These are phyloP conservation scores for Allolobophora icterica DNA, from an alignment of 2,888 invertebrate species.

Conservation along the genomic window DNA sequence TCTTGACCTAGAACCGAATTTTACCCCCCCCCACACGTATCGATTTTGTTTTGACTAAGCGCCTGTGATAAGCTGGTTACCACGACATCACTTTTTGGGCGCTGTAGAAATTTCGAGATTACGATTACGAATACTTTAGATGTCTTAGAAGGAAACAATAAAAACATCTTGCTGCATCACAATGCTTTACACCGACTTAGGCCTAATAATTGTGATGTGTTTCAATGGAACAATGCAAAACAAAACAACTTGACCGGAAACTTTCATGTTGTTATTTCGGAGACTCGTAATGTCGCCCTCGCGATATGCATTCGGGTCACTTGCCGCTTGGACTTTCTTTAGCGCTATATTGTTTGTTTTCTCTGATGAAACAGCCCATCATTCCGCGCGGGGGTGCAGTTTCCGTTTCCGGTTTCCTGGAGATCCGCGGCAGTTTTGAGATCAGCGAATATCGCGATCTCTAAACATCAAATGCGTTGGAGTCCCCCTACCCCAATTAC, in stretches of 20 bases:
- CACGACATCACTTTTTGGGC: too few species aligned
- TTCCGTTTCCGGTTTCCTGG: neutral
- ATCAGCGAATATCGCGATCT: neutral
- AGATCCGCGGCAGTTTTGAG: neutral
- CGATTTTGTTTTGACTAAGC: too few species aligned
- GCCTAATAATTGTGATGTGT: too few species aligned
- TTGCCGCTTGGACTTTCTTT: neutral
- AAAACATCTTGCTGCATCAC: neutral
- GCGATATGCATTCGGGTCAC: neutral
- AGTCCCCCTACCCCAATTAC: neutral
- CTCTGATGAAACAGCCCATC: neutral
- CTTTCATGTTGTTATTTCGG: neutral
- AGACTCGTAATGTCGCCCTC: neutral
- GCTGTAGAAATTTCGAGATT: too few species aligned
- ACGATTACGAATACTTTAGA: too few species aligned
- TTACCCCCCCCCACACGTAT: too few species aligned
- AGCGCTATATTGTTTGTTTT: neutral
- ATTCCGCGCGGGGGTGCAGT: constrained; percentile 8
- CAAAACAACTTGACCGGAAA: neutral
- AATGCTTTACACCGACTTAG: neutral
- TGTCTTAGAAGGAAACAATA: neutral
- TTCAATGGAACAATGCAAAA: neutral
- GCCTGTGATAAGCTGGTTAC: too few species aligned
- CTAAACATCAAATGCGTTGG: neutral
- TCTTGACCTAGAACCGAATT: too few species aligned